Evolutionary conservation across 2,113 vertebrate species (phyloP).

Genomic region (Microcebus lehilahytsara): DNA sequence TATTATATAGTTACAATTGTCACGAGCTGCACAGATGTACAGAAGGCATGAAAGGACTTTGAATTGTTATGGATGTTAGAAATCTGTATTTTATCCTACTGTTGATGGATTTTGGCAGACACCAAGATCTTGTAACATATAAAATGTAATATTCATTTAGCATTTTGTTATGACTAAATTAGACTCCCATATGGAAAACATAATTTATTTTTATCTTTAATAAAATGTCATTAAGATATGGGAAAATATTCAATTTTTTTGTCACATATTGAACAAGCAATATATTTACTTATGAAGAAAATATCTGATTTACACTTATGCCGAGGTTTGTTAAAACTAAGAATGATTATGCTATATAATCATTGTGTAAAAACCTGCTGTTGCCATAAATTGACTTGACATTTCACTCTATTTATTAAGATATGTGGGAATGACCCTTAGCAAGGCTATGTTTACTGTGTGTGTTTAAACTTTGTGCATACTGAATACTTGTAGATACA

Average conservation of each 20-base stretch:
- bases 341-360: background rate
- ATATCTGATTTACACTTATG: background rate
- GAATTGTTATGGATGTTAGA: background rate
- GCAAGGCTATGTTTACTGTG: background rate
- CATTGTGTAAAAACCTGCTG: background rate
- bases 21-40: background rate
- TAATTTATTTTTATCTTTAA: background rate
- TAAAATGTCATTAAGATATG: background rate
- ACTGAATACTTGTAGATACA: background rate
- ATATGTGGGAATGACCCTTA: background rate
- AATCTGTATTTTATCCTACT: background rate
- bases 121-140: background rate
- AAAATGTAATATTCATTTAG: background rate
- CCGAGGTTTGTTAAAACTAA: slow-evolving; percentile 31
- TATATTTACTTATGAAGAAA: background rate
- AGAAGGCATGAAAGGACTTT: background rate
- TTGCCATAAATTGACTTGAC: background rate
- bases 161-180: background rate
- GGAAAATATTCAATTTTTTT: background rate
- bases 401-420: slow-evolving; percentile 32
- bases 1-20: background rate
- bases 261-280: background rate
- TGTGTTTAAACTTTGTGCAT: background rate
- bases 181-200: background rate
- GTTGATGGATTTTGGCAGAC: background rate